Evolutionary conservation across 2,888 invertebrate species (phyloP), one percentile per base, ranked within the genome.

Genomic region (Dryocosmus kuriphilus): DNA sequence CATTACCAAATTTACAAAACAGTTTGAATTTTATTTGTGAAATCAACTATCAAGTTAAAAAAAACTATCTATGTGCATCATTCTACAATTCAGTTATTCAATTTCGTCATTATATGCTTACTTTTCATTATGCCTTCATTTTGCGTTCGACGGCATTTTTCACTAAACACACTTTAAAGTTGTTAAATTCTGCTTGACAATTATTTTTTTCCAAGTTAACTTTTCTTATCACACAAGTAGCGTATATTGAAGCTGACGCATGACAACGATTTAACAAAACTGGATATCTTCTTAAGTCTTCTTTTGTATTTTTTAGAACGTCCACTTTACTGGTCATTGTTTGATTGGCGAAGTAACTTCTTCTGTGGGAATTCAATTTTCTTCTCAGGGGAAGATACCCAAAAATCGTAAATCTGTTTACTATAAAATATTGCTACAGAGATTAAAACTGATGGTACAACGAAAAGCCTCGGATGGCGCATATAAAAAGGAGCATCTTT

Each of bases 171-270:
- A 90, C 90, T 88, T 95, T 95, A 86, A 98, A 96, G 79, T 94
- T 93, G 74, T 94, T 92, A 90, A 98, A 98, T 89, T 98, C 97
- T 82, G 94, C 93, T 30, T 93, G 93, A 89, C 98, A 98, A 87
- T 95, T 94, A 89, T 95, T 93, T 82, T 95, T 94, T 86, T 94
- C 93, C 1, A 97, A 93, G 85, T 95, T 93, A 82, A 95, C 94
- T 87, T 95, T 95, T 41, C 94, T 93, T 62, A 96, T 92, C 1
- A 97, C 97, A 91, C 98, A 98, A 74, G 94, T 93, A 0, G 97
- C 97, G 92, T 98, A 98, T 0, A 93, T 86, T 1, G 93, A 88
- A 1, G 95, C 96, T 86, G 95, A 93, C 84, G 94, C 94, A 8
- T 94, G 93, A 90, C 97, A 97, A 90, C 95, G 95, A 0, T 94